Percentiles rank a stretch among this genome's conserved stretches.
Conservation (phyloP, 2,797 vertebrate species). For the Crenuchus spilurus region DNA sequence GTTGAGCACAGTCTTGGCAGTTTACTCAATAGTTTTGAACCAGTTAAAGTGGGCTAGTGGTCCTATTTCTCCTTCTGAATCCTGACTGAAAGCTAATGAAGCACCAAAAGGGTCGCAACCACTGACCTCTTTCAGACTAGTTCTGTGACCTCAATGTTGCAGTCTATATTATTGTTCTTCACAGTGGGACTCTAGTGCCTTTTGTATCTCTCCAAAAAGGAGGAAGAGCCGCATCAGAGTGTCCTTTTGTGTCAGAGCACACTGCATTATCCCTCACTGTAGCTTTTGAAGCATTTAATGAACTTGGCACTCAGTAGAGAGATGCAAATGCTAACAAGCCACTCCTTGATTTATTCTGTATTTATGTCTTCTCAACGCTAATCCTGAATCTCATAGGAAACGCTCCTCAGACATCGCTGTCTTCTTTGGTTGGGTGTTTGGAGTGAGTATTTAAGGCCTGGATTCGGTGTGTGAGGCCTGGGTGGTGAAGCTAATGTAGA, state of each 20-base stretch:
- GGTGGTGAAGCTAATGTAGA: background rate
- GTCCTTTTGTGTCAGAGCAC: slow-evolving; percentile 9
- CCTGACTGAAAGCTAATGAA: background rate
- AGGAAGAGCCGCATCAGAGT: slow-evolving; percentile 60
- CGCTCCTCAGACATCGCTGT: background rate
- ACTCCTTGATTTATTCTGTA: background rate
- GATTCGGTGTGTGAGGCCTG: background rate
- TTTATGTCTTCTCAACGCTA: slow-evolving; percentile 21
- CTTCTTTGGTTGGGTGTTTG: background rate
- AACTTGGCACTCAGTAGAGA: slow-evolving; percentile 5
- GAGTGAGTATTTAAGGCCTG: background rate
- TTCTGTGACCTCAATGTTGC: slow-evolving; percentile 51
- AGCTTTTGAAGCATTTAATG: slow-evolving; percentile 22
- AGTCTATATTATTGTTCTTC: slow-evolving; percentile 62
- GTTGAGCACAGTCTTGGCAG: no score
- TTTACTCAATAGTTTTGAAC: background rate
- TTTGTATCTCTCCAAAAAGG: slow-evolving; percentile 67
- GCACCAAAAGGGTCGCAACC: background rate
- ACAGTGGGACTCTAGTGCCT: slow-evolving; percentile 60
- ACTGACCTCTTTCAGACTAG: background rate
- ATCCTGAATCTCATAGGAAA: background rate
- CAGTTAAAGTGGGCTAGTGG: background rate
- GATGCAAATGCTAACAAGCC: background rate
- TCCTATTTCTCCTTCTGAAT: background rate
- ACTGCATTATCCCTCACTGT: background rate